These are phyloP conservation scores for Sorex araneus DNA, from an alignment of 2,113 vertebrate genomes.

Conservation along the genomic window DNA sequence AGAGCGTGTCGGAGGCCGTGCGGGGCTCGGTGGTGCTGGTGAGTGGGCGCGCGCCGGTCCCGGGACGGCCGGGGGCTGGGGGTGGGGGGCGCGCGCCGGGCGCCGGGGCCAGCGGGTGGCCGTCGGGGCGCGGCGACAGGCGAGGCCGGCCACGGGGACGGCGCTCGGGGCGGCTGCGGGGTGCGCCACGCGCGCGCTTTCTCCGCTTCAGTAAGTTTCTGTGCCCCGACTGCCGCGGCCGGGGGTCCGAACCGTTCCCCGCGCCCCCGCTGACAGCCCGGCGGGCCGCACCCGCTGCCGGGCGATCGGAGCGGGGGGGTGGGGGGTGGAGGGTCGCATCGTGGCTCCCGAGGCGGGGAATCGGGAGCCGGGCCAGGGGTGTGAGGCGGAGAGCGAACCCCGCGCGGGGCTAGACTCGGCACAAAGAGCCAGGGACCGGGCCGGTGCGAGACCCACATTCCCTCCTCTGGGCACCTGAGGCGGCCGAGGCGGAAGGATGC, in stretches of 20 bases:
- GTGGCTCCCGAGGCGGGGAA: too few species aligned
- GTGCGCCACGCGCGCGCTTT: slow-evolving; percentile 22
- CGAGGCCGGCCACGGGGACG: background rate
- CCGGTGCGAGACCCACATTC: background rate
- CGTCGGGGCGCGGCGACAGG: slow-evolving; percentile 1
- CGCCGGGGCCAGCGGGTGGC: background rate
- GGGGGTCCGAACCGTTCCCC: slow-evolving; percentile 36
- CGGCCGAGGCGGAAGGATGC: slow-evolving; percentile 79
- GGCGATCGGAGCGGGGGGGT: background rate
- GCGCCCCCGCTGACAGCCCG: slow-evolving; percentile 42
- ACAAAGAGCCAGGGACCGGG: slow-evolving; percentile 74
- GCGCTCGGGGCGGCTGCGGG: background rate
- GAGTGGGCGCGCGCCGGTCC: slow-evolving; percentile 83
- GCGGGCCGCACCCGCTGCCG: background rate
- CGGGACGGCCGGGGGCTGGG: background rate
- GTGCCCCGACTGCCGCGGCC: background rate
- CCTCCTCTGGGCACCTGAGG: slow-evolving; percentile 70
- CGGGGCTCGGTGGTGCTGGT: slow-evolving; percentile 96
- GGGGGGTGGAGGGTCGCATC: background rate
- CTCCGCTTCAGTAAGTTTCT: slow-evolving; percentile 78
- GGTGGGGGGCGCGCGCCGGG: background rate
- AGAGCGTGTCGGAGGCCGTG: slow-evolving; percentile 98
- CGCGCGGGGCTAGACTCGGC: background rate
- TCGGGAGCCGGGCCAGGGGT: background rate
- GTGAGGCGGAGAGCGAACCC: slow-evolving; percentile 10